Evolutionary conservation across 2,113 vertebrate genomes (phyloP), one percentile per base, ranked within the genome.

Genomic region (Morone chrysops): DNA sequence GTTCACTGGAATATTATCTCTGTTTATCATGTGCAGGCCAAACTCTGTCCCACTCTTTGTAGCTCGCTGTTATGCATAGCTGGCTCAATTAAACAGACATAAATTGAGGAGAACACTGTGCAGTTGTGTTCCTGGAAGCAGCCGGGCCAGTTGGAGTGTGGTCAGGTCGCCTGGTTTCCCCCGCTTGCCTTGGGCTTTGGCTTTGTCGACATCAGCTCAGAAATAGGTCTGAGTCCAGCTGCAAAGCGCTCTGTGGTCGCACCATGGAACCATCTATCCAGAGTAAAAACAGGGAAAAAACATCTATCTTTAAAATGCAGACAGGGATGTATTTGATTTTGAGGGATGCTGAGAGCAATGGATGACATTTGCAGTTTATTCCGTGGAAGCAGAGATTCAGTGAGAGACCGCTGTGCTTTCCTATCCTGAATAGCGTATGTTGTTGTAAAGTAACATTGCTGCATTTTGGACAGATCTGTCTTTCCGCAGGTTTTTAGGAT

Each of bases 181-280:
- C 79, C 43, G 81, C 82, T 93, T 70, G 89, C 88, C 88, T 86
- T 85, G 78, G 88, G 90, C 74, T 94, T 91, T 79, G 91, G 93
- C 86, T 88, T 90, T 70, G 88, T 92, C 88, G 82, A 92, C 90
- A 89, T 93, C 84, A 78, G 90, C 90, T 94, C 89, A 91, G 90
- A 94, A 94, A 94, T 93, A 93, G 93, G 90, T 92, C 86, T 70
- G 70, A 79, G 80, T 92, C 84, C 87, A 93, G 92, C 91, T 93
- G 93, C 89, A 92, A 91, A 90, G 66, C 59, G 80, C 82, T 87
- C 82, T 94, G 93, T 31, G 93, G 95, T 91, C 47, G 43, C 75
- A 78, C 81, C 81, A 61, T 81, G 82, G 89, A 92, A 92, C 87
- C 92, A 92, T 94, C 85, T 90, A 91, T 72, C 1, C 67, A 86